Base-by-base conservation (phyloP, 2,888 invertebrate species). In the Napeogenes sylphis region DNA sequence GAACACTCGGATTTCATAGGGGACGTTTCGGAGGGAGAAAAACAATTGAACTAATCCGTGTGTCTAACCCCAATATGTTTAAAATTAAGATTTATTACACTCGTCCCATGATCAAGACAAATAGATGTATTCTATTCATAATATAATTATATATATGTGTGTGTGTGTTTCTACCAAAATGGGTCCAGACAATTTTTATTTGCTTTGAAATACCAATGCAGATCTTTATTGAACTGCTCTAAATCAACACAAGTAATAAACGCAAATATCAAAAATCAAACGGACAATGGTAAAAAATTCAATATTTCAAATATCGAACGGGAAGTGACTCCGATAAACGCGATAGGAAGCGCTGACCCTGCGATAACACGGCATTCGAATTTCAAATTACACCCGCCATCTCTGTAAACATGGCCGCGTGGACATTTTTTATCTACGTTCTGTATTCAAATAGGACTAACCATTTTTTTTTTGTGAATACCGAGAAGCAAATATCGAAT, bases 341-440 rank as follows among this genome's bases (percentile, higher is more conserved):
- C 77, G 82, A 83, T 84, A 83, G 83, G 84, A 85, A 82, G 79
- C 79, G 75, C 80, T 82, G 86, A 85, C 86, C 86, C 80, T 77
- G 77, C 72, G 78, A 81, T 81, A 82, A 78, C 78, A 69, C 70
- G 70, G 71, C 72, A 78, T 80, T 78, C 77, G 73, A 76, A 75
- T 70, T 80, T 81, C 75, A 76, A 81, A 80, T 79, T 76, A 76
- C 73, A 74, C 73, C 77, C 72, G 75, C 73, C 78, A 74, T 76
- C 75, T 77, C 73, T 73, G 74, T 73, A 71, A 76, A 73, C 71
- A 75, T 73, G 73, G 70, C 72, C 63, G 69, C 58, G 62, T 64
- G 64, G 61, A 61, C 63, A 57, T 58, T 68, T 68, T 68, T 70
- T 68, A 68, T 70, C 68, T 67, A 61, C 58, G 56, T 60, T 55